Conservation (phyloP, 35 echinoderm and acorn worm species). For the Patiria miniata region DNA sequence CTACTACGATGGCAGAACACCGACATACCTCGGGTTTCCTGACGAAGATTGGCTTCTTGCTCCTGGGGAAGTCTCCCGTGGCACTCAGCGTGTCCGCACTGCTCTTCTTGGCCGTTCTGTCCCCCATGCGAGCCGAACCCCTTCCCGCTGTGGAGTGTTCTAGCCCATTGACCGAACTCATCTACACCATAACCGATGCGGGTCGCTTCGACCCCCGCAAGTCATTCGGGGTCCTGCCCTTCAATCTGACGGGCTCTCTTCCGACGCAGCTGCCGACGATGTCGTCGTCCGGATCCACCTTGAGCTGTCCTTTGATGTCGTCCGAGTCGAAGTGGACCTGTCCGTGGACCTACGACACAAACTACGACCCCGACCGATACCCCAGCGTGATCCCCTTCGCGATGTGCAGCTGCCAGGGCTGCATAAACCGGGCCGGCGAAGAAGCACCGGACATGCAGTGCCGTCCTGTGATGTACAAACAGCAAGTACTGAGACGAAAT, state of each 20-base stretch:
- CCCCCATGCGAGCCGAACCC: neutral
- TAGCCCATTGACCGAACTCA: neutral
- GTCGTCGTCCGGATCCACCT: neutral
- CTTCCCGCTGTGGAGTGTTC: neutral
- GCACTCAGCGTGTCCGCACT: neutral
- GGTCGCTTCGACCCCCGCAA: neutral
- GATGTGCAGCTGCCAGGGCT: conserved; percentile 28
- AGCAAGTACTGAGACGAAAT: conserved; percentile 19
- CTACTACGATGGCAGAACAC: no score
- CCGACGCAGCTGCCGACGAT: neutral
- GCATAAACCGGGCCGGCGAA: conserved; percentile 13
- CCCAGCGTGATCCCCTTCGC: conserved; percentile 28
- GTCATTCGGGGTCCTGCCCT: neutral
- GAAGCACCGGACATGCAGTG: conserved; percentile 4
- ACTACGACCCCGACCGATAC: neutral
- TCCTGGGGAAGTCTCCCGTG: neutral
- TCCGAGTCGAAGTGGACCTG: neutral
- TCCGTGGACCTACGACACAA: conserved; percentile 26
- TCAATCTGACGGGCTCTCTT: neutral
- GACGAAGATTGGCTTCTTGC: neutral
- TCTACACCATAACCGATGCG: neutral
- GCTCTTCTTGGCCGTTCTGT: neutral
- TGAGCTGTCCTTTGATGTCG: neutral
- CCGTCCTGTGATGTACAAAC: conserved; percentile 1
- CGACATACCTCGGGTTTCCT: neutral